Conservation (phyloP, 2,888 invertebrate genomes). For the Diadromus collaris region DNA sequence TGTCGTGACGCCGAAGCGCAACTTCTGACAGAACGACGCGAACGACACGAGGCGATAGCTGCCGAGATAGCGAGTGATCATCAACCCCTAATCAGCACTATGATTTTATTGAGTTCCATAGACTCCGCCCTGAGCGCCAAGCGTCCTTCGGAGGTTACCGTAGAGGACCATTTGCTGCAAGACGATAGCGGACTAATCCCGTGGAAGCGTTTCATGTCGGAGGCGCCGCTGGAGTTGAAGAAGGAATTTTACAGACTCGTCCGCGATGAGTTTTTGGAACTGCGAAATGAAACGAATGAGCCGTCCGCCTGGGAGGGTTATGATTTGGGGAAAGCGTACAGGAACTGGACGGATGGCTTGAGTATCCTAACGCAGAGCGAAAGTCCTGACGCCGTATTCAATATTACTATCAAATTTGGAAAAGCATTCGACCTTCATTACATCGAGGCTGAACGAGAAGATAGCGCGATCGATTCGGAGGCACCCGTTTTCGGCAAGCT, state of each 20-base stretch:
- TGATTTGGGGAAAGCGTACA: neutral
- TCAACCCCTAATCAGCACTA: no score
- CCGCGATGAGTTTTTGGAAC: constrained; percentile 6
- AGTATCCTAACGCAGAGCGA: neutral
- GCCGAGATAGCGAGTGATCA: neutral
- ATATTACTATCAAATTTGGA: constrained; percentile 1
- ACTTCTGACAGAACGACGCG: neutral
- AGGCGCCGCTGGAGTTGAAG: neutral
- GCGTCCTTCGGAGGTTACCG: neutral
- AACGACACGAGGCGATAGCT: neutral
- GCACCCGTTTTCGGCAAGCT: neutral
- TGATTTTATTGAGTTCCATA: neutral
- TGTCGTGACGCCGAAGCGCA: neutral
- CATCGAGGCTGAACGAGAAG: neutral
- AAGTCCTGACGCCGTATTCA: neutral
- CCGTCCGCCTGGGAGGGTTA: neutral
- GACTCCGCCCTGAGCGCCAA: neutral
- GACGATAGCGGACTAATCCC: neutral
- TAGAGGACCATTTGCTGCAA: neutral
- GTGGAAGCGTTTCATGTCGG: neutral
- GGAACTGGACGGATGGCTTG: neutral
- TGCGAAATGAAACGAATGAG: neutral
- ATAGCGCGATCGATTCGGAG: neutral
- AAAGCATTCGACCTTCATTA: neutral
- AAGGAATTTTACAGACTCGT: constrained; percentile 1